These are phyloP conservation scores for Ceratina calcarata DNA, from an alignment of 1,140 invertebrate genomes.

Conservation along the genomic window DNA sequence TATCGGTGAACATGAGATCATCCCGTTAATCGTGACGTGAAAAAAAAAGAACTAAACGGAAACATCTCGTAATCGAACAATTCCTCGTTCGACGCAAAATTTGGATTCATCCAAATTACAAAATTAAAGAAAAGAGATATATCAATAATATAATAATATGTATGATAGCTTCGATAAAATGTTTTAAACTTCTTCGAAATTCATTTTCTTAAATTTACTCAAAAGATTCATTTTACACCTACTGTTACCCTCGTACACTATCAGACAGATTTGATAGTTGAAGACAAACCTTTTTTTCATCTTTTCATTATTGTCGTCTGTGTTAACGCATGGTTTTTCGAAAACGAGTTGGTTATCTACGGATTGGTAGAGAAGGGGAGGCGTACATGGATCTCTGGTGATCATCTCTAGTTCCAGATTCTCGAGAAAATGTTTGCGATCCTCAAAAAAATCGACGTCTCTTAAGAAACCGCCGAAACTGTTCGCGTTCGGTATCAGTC, in stretches of 20 bases:
- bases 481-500: slow-evolving; percentile 45
- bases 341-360: slow-evolving; percentile 44
- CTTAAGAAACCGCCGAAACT: slow-evolving; percentile 52
- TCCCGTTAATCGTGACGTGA: slow-evolving; percentile 27
- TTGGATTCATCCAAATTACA: too few relatives aligned
- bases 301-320: background rate
- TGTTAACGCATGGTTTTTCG: background rate
- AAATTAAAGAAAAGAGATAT: background rate
- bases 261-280: slow-evolving; percentile 58
- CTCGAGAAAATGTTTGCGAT: slow-evolving; percentile 48
- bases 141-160: background rate
- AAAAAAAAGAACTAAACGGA: slow-evolving; percentile 66
- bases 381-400: slow-evolving; percentile 4
- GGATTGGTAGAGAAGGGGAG: slow-evolving; percentile 21
- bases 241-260: slow-evolving; percentile 52
- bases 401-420: slow-evolving; percentile 27
- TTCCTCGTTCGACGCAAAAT: background rate
- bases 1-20: slow-evolving; percentile 27
- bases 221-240: slow-evolving; percentile 26
- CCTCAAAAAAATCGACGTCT: slow-evolving; percentile 32
- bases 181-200: background rate
- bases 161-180: too few relatives aligned
- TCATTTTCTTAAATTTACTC: slow-evolving; percentile 27
- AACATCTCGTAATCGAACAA: background rate
- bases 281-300: slow-evolving; percentile 44